These are phyloP conservation scores for Brachyalestes nurse DNA, from an alignment of 2,797 vertebrate species.

Conservation along the genomic window DNA sequence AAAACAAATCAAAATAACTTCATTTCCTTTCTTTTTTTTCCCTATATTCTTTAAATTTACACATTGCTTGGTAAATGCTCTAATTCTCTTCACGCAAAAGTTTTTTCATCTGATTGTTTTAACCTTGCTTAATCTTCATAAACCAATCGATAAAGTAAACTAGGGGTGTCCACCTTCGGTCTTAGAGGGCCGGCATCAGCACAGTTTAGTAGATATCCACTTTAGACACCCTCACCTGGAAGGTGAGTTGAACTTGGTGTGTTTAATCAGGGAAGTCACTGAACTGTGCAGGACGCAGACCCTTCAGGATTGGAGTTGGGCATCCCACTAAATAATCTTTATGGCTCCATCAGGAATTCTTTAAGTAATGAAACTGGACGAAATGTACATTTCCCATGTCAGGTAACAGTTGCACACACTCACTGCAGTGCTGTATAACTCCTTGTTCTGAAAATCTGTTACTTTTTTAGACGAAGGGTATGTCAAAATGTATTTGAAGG, in stretches of 20 bases:
- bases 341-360: neutral
- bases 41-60: neutral
- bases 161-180: too few relatives aligned
- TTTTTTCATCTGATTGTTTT: neutral
- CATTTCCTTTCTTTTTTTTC: conserved; percentile 36
- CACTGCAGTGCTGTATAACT: neutral
- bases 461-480: conserved; percentile 95
- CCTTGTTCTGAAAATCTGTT: conserved; percentile 63
- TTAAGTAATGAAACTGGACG: too few relatives aligned
- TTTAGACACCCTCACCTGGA: too few relatives aligned
- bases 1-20: conserved; percentile 58
- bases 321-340: too few relatives aligned
- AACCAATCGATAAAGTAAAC: neutral
- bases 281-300: too few relatives aligned
- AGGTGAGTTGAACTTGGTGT: too few relatives aligned
- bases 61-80: neutral
- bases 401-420: neutral
- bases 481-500: conserved; percentile 98
- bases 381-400: neutral
- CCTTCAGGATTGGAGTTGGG: too few relatives aligned
- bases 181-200: too few relatives aligned
- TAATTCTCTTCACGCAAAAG: neutral
- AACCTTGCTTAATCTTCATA: conserved; percentile 3
- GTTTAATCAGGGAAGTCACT: too few relatives aligned
- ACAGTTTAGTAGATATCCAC: too few relatives aligned